Evolutionary conservation across 2,113 vertebrate species (phyloP).

Genomic region (Chrysochloris asiatica): DNA sequence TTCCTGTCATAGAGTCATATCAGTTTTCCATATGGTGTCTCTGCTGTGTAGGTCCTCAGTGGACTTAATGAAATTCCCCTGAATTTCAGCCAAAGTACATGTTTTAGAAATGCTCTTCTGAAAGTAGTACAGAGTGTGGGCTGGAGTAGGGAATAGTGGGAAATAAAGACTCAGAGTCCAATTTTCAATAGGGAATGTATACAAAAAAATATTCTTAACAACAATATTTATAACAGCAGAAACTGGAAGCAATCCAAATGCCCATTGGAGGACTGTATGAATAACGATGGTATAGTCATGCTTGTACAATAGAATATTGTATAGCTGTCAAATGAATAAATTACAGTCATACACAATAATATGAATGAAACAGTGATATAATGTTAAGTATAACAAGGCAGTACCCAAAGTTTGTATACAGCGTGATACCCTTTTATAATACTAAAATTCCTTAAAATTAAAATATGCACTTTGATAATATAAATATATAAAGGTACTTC

Average conservation of each 20-base stretch:
- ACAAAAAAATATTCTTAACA: neutral
- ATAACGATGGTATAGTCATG: neutral
- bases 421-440: neutral
- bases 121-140: neutral
- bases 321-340: slow-evolving; percentile 50
- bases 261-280: neutral
- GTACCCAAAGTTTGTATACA: neutral
- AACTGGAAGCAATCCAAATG: slow-evolving; percentile 15
- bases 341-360: neutral
- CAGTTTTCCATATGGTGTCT: slow-evolving; percentile 51
- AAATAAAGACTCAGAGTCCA: neutral
- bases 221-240: slow-evolving; percentile 43
- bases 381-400: neutral
- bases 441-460: neutral
- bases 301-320: slow-evolving; percentile 69
- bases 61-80: neutral
- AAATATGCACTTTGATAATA: neutral
- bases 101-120: neutral
- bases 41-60: neutral
- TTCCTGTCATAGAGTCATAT: slow-evolving; percentile 54
- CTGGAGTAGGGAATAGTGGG: neutral
- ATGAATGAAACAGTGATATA: neutral
- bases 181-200: neutral
- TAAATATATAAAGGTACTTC: neutral
- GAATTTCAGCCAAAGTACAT: slow-evolving; percentile 42